Evolutionary conservation across 2,888 invertebrate genomes (phyloP), one percentile per base, ranked within the genome.

Genomic region (Drosophila monieri): DNA sequence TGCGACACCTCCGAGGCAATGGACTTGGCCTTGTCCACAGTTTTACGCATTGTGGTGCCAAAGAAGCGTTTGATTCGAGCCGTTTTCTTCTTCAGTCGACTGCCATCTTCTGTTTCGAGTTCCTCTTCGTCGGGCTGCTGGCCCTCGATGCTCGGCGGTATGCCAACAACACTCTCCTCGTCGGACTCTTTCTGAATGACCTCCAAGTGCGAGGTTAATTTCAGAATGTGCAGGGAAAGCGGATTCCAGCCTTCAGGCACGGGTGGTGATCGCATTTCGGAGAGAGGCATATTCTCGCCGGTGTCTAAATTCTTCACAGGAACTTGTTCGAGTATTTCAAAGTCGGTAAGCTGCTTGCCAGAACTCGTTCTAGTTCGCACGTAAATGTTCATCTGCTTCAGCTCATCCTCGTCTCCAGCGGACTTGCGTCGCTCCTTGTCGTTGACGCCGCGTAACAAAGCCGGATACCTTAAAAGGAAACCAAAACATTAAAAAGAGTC

Each of bases 251-350:
- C 98, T 90, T 98, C 98, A 44, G 92, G 92, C 72, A 91, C 91
- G 57, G 92, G 92, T 62, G 92, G 92, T 70, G 92, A 89, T 76
- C 91, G 90, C 1, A 98, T 98, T 85, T 96, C 95, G 89, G 97
- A 98, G 66, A 99, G 93, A n/a, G 98, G 98, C 80, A 98, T 95
- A 78, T 96, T 94, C 92, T 98, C 98, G 2, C 98, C 94, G 6
- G 96, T 96, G 90, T 96, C 96, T 65, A 96, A 92, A 92, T 96
- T 96, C 89, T 95, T 93, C 52, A 96, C 96, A 73, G 96, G 95
- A 88, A 97, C 96, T 93, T 97, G 97, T 91, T 97, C 97, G 72
- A 98, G 93, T 78, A 98, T 98, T 94, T 98, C 97, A 93, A 96
- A 94, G 92, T 98, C 98, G 8, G 96, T 95, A 61, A 98, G 93